Evolutionary conservation across 2,888 invertebrate genomes (phyloP), one percentile per base, ranked within the genome.

Genomic region (Heliconius ethilla): DNA sequence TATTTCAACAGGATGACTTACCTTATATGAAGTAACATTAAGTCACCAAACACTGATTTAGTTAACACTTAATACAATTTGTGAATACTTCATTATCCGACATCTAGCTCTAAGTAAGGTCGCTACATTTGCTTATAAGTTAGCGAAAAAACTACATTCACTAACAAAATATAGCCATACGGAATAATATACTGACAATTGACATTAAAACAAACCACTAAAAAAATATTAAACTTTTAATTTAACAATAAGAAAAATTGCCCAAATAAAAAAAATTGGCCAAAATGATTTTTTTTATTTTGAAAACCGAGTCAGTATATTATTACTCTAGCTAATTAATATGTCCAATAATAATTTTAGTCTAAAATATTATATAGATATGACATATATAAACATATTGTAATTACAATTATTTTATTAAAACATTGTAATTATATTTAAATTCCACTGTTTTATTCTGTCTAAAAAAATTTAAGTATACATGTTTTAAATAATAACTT

Each of bases 41-140:
- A 82, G 81, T 88, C 88, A 89, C 84, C 86, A 89, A 90, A 92
- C 89, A 91, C 89, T 82, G 88, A 89, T 89, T 88, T 90, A 91
- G 90, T 90, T 88, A 93, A 93, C 92, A 92, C 91, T 92, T 91
- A 91, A 85, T 89, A 90, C 87, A 89, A 90, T 90, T 85, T 89
- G 87, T 85, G 85, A 86, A 86, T 81, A 85, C 88, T 83, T 85
- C n/a, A 85, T 87, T 86, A 89, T 89, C 86, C 86, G 87, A 81
- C 82, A 81, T 75, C 82, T 77, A 45, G 82, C 80, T 78, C 79
- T 78, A 81, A 72, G 78, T 66, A 72, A 74, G 74, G 62, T 69
- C 65, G 70, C 75, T 76, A 72, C 65, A 22, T 33, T 77, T 70
- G 59, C 73, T 75, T 76, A 87, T 86, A 87, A 69, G 27, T 63